Conservation (phyloP, 2,113 vertebrate species). For the Todiramphus chloris region DNA sequence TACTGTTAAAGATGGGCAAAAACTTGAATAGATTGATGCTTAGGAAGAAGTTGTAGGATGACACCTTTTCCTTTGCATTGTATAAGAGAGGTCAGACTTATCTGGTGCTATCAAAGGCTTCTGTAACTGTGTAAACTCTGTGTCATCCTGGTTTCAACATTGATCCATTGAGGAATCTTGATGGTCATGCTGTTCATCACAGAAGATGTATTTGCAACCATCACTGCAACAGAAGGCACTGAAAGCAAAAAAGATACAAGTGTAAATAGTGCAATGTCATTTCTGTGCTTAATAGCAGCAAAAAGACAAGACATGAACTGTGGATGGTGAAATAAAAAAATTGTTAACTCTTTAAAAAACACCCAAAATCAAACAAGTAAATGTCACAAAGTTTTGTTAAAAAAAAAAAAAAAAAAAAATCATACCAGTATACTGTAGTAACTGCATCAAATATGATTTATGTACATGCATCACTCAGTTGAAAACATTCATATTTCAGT, state of each 20-base stretch:
- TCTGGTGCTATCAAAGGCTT: background rate
- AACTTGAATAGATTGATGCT: background rate
- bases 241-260: background rate
- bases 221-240: background rate
- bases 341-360: background rate
- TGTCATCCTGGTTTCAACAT: background rate
- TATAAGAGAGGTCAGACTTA: background rate
- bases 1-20: background rate
- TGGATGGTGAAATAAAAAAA: background rate
- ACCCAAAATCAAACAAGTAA: background rate
- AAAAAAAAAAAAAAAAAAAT: too few relatives aligned
- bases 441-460: background rate
- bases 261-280: background rate
- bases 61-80: background rate
- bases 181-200: background rate
- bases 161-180: background rate
- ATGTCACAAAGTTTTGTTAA: background rate
- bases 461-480: background rate
- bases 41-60: background rate
- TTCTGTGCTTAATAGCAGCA: background rate
- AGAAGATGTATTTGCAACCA: background rate
- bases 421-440: background rate
- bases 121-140: background rate
- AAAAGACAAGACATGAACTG: background rate
- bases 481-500: background rate